These are phyloP conservation scores for Venturia canescens DNA, from an alignment of 1,140 invertebrate species.

Conservation along the genomic window DNA sequence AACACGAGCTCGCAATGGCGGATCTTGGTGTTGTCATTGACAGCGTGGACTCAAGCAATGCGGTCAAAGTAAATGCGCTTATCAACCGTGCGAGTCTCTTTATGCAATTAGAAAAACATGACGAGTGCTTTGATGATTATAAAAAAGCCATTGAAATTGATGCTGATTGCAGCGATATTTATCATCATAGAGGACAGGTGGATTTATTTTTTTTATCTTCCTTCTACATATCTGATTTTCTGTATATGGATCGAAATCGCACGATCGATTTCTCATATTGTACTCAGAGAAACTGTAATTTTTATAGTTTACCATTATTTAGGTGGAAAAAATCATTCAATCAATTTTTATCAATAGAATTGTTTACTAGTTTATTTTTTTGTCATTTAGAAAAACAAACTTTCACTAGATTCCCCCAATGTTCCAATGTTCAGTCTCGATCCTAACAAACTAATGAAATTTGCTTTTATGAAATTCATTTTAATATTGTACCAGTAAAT, in stretches of 20 bases:
- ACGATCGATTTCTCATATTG: too few relatives aligned
- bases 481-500: too few relatives aligned
- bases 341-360: too few relatives aligned
- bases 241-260: too few relatives aligned
- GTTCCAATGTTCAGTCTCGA: too few relatives aligned
- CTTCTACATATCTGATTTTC: conserved; percentile 15
- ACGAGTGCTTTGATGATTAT: conserved; percentile 88
- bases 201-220: conserved; percentile 31
- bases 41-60: conserved; percentile 78
- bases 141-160: conserved; percentile 85
- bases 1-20: conserved; percentile 82
- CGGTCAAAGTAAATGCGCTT: conserved; percentile 90
- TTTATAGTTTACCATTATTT: too few relatives aligned
- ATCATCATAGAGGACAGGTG: conserved; percentile 87
- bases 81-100: conserved; percentile 91
- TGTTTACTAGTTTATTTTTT: too few relatives aligned
- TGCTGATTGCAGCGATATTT: conserved; percentile 90
- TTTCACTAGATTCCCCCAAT: too few relatives aligned
- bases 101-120: conserved; percentile 86
- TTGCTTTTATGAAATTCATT: too few relatives aligned
- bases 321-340: too few relatives aligned
- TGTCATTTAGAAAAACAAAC: too few relatives aligned
- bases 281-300: neutral
- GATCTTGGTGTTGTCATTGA: conserved; percentile 84
- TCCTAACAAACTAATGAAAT: too few relatives aligned